A percentile compares a stretch with the other conserved stretches of the same genome.
These are phyloP conservation scores for Heliconius cydno DNA, from an alignment of 2,888 invertebrate genomes.

Conservation along the genomic window DNA sequence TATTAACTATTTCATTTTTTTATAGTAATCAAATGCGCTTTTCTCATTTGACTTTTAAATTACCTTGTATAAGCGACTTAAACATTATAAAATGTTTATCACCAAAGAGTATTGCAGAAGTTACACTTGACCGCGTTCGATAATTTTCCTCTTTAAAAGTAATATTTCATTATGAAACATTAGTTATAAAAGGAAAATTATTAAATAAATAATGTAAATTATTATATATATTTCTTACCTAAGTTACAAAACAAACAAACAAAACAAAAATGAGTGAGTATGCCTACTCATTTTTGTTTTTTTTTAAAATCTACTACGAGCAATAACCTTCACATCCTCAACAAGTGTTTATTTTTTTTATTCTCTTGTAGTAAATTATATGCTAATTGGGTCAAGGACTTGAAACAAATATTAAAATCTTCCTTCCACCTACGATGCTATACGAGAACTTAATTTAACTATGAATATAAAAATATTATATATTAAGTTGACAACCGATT, in stretches of 20 bases:
- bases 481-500: too few species aligned
- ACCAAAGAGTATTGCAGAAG: slow-evolving; percentile 31
- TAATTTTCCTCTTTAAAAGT: slow-evolving; percentile 40
- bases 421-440: neutral
- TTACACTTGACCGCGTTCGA: slow-evolving; percentile 44
- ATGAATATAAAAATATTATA: neutral
- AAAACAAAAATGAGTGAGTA: neutral
- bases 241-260: neutral
- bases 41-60: slow-evolving; percentile 27
- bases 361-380: slow-evolving; percentile 6
- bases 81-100: slow-evolving; percentile 21
- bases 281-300: neutral
- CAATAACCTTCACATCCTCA: neutral
- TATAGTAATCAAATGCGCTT: neutral
- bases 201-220: neutral
- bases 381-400: neutral
- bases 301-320: neutral
- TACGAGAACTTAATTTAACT: neutral
- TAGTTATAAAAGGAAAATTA: neutral
- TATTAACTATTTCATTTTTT: neutral
- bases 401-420: neutral
- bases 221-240: neutral
- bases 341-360: neutral
- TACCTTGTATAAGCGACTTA: slow-evolving; percentile 15
- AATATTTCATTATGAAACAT: slow-evolving; percentile 8